Base-by-base conservation (phyloP, 2,888 invertebrate genomes). In the Tricholauxania praeusta region DNA sequence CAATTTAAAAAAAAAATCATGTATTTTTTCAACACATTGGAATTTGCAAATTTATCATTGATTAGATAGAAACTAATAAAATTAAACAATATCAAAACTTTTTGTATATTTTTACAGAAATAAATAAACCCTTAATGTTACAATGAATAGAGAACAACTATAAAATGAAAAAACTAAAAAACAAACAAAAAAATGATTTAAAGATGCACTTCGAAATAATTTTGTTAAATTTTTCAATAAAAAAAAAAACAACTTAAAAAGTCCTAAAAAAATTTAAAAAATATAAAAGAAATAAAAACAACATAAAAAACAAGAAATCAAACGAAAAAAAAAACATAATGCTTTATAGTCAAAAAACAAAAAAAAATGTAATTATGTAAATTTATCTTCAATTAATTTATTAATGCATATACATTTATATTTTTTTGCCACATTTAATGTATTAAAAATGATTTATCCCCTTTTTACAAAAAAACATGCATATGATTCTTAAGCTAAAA, bases 21-120 rank as follows among this genome's bases (percentile, higher is more conserved):
- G 4, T 28, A 3, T 28, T 3, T 28, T 28, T 28, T 28, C 28
- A 28, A 28, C 28, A 28, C 28, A 28, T 39, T 39, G 10, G 39
- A 10, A 39, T 39, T 39, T 39, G 39, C 39, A 39, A 39, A 39
- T 39, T 39, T 39, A 10, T 10, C 8, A 7, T 39, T 39, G 39
- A 10, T 39, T 10, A 10, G 10, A 39, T 10, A 10, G 10, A 39
- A 39, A 39, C 10, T 39, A 39, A 60, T 32, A 57, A 49, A 59
- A 59, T 3, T 1, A 59, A 48, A 39, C 28, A 32, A 22, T 15
- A 17, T 63, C 28, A 65, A 74, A 48, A 73, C 47, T 60, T 74
- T 74, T 72, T 67, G 74, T 72, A 75, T 72, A 71, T 71, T 78
- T 78, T 79, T 79, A 74, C 79, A 79, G 78, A 78, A 76, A 74